A percentile compares a stretch with the other conserved stretches of the same genome.
Conservation (phyloP, 2,888 invertebrate genomes). For the Scaptomyza cyrtandrae region DNA sequence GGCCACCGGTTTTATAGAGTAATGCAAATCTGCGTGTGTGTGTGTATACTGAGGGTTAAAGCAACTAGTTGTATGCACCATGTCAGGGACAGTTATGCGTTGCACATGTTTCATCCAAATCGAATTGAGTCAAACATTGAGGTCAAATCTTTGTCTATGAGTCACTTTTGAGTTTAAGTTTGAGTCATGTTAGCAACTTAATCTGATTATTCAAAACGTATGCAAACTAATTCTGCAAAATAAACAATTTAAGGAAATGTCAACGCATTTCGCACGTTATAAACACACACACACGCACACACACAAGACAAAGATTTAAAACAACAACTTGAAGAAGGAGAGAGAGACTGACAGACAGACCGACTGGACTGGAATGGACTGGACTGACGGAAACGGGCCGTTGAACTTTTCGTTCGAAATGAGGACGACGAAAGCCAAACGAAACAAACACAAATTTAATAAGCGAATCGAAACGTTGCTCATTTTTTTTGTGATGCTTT, state of each 20-base stretch:
- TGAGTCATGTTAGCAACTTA: conserved; percentile 12
- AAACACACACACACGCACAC: too few relatives aligned
- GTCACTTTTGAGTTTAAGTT: conserved; percentile 20
- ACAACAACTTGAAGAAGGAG: conserved; percentile 44
- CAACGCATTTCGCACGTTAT: conserved; percentile 41
- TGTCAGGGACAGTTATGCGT: conserved; percentile 26
- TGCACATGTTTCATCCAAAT: conserved; percentile 1
- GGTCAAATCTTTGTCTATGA: conserved; percentile 30
- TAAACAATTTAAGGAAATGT: conserved; percentile 38
- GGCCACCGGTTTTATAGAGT: not conserved
- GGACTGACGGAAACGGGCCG: conserved; percentile 65
- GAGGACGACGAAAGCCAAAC: conserved; percentile 40
- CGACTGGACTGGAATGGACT: not conserved
- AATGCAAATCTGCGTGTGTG: conserved; percentile 3
- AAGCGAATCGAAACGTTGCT: conserved; percentile 32
- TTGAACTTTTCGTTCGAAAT: conserved; percentile 62
- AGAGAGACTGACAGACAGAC: not conserved
- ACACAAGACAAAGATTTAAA: conserved; percentile 29
- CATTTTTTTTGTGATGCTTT: not conserved
- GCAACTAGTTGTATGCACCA: conserved; percentile 7
- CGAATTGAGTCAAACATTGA: conserved; percentile 24
- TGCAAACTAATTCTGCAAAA: conserved; percentile 53
- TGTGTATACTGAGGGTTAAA: not conserved
- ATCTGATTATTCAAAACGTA: conserved; percentile 49
- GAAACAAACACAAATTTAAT: conserved; percentile 45